Conservation (phyloP, 2,797 vertebrate species). For the Anisognathus igniventris region DNA sequence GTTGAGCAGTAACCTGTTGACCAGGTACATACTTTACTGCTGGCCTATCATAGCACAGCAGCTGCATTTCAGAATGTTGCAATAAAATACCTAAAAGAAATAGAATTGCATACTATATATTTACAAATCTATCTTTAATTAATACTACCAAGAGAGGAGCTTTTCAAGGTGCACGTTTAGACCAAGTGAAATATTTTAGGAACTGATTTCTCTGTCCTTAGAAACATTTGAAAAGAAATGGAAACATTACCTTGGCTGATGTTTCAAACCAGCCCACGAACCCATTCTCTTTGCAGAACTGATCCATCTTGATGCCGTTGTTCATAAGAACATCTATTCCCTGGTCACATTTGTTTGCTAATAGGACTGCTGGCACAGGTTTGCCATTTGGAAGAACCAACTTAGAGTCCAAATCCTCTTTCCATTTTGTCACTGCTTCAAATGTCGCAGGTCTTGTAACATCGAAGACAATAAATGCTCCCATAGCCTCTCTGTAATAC, state of each 20-base stretch:
- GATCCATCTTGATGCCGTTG: slow-evolving; percentile 91
- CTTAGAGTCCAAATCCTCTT: slow-evolving; percentile 97
- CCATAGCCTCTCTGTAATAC: slow-evolving; percentile 97
- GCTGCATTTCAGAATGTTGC: neutral
- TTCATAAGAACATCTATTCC: slow-evolving; percentile 84
- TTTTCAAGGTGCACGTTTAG: neutral
- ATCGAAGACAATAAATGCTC: slow-evolving; percentile 95
- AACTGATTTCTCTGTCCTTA: neutral
- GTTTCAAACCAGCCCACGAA: slow-evolving; percentile 97
- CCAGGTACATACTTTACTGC: neutral
- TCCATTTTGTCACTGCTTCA: slow-evolving; percentile 96
- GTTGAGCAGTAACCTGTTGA: accelerated
- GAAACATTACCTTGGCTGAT: slow-evolving; percentile 89
- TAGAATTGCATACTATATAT: neutral
- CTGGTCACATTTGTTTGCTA: slow-evolving; percentile 98
- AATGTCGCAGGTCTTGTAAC: slow-evolving; percentile 92
- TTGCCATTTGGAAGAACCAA: slow-evolving; percentile 88
- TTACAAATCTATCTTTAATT: neutral
- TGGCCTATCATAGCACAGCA: neutral
- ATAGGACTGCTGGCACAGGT: slow-evolving; percentile 88
- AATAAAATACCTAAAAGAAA: neutral
- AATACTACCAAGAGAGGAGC: neutral
- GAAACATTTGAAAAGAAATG: neutral
- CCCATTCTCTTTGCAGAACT: slow-evolving; percentile 96
- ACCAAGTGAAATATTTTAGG: neutral